Evolutionary conservation across 2,888 invertebrate genomes (phyloP), one percentile per base, ranked within the genome.

Genomic region (Choreutis nemorana): DNA sequence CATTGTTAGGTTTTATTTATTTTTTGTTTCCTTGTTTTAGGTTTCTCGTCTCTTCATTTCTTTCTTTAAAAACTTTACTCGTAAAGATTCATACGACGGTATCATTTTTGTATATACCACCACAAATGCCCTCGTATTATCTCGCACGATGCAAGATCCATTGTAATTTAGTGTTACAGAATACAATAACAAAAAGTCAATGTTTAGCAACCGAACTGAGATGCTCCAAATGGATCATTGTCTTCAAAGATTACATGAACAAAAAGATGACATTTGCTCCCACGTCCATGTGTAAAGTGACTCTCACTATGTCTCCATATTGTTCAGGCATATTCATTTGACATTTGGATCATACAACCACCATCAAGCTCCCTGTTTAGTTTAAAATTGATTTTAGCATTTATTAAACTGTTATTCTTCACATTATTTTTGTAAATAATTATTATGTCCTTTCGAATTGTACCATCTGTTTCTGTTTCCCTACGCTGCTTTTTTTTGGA

Each of bases 401-500:
- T 18, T 18, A n/a, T n/a, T 31, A n/a, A n/a, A n/a, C n/a, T n/a
- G n/a, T 23, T 23, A 11, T 11, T 23, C 18, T 32, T 32, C 21
- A 8, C 15, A 10, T n/a, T 16, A 12, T 14, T 15, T 23, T 23
- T 15, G 6, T 26, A 11, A 25, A 9, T 12, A 16, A 24, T 29
- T 7, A n/a, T 13, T 12, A 12, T 10, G 6, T 24, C 13, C 27
- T 6, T 27, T 8, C 24, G 28, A 22, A 33, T 18, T 16, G 26
- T 30, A 28, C 28, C 65, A 70, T 65, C 60, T 55, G 55, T 51
- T 62, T 68, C 45, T 70, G 52, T 63, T 63, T 72, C 65, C 62
- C 66, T 66, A 78, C 71, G 77, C 77, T 77, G 77, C 77, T 70
- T 71, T 67, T 45, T 44, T 54, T 65, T 50, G 67, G 63, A 65